These are phyloP conservation scores for Campoplex nolae DNA, from an alignment of 2,888 invertebrate genomes.

Conservation along the genomic window DNA sequence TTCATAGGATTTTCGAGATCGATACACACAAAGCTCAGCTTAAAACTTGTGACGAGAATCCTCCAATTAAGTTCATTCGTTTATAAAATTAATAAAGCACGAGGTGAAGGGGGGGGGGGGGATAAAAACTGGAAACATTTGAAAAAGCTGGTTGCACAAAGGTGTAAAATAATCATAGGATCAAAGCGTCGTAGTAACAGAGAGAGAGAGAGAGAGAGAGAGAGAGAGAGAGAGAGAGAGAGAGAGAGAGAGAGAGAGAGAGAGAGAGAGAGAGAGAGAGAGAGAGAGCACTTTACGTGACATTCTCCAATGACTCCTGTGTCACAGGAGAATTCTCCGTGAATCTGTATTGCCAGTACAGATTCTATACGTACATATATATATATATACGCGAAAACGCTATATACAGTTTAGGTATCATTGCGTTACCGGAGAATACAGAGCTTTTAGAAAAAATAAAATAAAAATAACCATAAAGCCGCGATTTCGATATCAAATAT, in stretches of 20 bases:
- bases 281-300: neutral
- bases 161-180: neutral
- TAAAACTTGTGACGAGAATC: neutral
- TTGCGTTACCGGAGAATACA: constrained; percentile 4
- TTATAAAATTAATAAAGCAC: neutral
- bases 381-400: neutral
- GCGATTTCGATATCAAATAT: neutral
- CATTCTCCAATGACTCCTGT: constrained; percentile 11
- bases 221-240: too few species aligned
- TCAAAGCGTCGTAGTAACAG: neutral
- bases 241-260: too few species aligned
- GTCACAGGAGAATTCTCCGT: neutral
- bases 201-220: too few species aligned
- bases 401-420: neutral
- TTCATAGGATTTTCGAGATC: neutral
- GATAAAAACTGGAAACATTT: neutral
- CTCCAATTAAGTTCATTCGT: too few species aligned
- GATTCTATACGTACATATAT: neutral
- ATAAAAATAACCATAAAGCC: too few species aligned
- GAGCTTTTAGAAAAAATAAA: neutral
- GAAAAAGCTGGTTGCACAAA: neutral
- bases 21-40: neutral
- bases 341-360: neutral
- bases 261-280: too few species aligned
- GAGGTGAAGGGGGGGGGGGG: too few species aligned